Evolutionary conservation across 1,140 invertebrate species (phyloP).

Genomic region (Drosophila parvula): DNA sequence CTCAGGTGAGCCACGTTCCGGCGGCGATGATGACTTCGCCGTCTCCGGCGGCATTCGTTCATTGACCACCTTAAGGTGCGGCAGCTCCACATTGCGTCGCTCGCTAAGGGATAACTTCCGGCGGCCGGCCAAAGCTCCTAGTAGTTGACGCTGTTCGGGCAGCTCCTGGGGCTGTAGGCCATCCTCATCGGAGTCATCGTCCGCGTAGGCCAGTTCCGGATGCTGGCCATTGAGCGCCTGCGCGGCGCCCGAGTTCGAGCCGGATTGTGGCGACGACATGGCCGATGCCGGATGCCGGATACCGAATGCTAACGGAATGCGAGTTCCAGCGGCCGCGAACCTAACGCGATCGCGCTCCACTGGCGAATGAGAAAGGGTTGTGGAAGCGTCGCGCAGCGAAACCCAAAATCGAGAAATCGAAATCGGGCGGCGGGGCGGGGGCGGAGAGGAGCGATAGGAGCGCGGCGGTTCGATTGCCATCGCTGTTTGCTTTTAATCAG

Average conservation of each 20-base stretch:
- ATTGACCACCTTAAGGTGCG: conserved; percentile 43
- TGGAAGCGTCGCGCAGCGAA: conserved; percentile 20
- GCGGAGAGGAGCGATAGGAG: not conserved
- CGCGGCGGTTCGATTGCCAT: conserved; percentile 48
- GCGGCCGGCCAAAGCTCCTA: conserved; percentile 3
- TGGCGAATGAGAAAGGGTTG: conserved; percentile 35
- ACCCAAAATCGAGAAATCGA: conserved; percentile 24
- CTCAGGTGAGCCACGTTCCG: not conserved
- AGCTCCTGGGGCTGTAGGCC: not conserved
- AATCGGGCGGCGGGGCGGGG: not conserved
- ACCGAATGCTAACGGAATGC: not conserved
- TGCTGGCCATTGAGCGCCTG: conserved; percentile 57
- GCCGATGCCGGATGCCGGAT: too few relatives aligned
- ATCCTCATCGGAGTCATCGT: conserved; percentile 38
- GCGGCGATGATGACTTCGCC: not conserved
- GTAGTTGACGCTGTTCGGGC: not conserved
- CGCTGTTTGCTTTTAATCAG: conserved; percentile 70
- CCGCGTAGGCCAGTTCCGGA: conserved; percentile 50
- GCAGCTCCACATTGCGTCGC: conserved; percentile 61
- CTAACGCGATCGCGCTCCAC: conserved; percentile 34
- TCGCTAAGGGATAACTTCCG: conserved; percentile 52
- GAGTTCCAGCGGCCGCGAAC: conserved; percentile 28
- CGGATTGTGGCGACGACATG: conserved; percentile 1
- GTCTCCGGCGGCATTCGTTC: conserved; percentile 22
- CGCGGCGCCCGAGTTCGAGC: conserved; percentile 34